Evolutionary conservation across 2,113 vertebrate species (phyloP), one percentile per base, ranked within the genome.

Genomic region (Eubucco bourcierii): DNA sequence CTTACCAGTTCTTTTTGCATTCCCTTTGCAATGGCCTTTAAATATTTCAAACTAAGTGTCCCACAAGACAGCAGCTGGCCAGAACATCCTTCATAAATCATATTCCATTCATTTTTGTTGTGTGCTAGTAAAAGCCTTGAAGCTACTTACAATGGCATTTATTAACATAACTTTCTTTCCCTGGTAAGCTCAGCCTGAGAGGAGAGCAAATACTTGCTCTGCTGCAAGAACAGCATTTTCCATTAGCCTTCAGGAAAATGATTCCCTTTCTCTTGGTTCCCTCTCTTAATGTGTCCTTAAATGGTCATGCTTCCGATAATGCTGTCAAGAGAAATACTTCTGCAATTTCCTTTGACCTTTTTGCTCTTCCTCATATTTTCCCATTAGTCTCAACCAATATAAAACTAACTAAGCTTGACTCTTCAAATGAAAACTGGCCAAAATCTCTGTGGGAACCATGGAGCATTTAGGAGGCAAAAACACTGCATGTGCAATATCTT

Each of bases 391-490:
- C 87, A 83, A 89, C 41, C 31, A 61, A 80, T 89, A 90, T 92
- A 80, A 93, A 94, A 70, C 87, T 90, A 94, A 87, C 61, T 90
- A 90, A 96, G 89, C 89, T 84, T 92, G 87, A 95, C 90, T 95
- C 41, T 84, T 77, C 73, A 64, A 64, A 92, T 89, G 52, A 92
- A 87, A 92, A 70, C 71, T 68, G 72, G 17, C 67, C 52, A 71
- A 92, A 87, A 85, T 82, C 56, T 85, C 93, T 91, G 64, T 79
- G 79, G 75, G 55, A 91, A 74, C 89, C 60, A 12, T 9, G 7
- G 25, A 80, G 14, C 52, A n/a, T 89, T 87, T 66, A 66, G 88
- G 50, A 87, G 10, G 39, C 10, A 53, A 34, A 58, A 74, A 58
- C 15, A 52, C 50, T 25, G 46, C 17, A 9, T 41, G 5, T 58